Evolutionary conservation across 2,888 invertebrate genomes (phyloP).

Genomic region (Ecdyonurus torrentis): DNA sequence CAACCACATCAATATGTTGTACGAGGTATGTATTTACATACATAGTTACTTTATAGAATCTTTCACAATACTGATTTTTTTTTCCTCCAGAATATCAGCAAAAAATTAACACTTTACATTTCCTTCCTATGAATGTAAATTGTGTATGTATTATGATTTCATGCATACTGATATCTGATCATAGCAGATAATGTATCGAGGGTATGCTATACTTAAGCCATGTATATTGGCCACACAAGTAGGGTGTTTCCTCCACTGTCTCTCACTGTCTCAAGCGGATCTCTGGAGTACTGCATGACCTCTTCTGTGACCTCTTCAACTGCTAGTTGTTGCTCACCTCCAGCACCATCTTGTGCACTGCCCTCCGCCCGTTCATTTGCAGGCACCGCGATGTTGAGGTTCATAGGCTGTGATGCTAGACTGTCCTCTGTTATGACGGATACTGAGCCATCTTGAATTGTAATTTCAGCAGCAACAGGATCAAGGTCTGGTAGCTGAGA

Average conservation of each 20-base stretch:
- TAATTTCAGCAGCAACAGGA: neutral
- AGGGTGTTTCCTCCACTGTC: conserved; percentile 26
- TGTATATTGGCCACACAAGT: conserved; percentile 26
- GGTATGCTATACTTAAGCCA: conserved; percentile 16
- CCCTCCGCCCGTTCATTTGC: conserved; percentile 7
- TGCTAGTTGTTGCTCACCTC: conserved; percentile 7
- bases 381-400: conserved; percentile 1
- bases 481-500: neutral
- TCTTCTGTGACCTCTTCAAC: conserved; percentile 17
- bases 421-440: neutral
- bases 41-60: no score
- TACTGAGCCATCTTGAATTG: neutral
- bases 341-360: conserved; percentile 5
- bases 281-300: conserved; percentile 19
- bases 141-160: no score
- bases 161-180: no score
- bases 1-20: no score
- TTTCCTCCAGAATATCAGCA: no score
- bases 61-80: no score
- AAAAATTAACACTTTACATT: no score
- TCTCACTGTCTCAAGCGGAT: conserved; percentile 27
- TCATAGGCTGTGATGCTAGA: neutral
- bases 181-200: no score
- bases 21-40: no score
- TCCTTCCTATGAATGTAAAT: no score